Evolutionary conservation across 2,888 invertebrate species (phyloP).

Genomic region (Tiliacea citrago): DNA sequence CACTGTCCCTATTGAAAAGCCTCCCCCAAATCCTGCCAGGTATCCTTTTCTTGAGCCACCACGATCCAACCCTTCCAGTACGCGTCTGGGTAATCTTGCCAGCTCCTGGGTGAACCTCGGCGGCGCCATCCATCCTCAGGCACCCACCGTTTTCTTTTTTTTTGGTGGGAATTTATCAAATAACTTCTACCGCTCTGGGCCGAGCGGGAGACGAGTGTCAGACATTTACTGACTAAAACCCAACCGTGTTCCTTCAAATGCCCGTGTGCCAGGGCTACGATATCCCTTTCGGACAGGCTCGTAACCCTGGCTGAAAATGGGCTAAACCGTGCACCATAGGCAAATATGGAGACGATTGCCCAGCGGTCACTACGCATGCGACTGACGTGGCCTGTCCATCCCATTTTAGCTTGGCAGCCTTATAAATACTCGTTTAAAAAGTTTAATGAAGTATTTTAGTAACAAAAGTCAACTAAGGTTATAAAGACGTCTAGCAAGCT

Average conservation of each 20-base stretch:
- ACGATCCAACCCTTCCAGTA: neutral
- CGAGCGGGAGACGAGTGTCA: too few relatives aligned
- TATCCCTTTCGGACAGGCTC: too few relatives aligned
- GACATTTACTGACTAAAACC: too few relatives aligned
- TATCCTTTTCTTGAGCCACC: neutral
- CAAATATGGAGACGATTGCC: neutral
- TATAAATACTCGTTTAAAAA: slow-evolving; percentile 2
- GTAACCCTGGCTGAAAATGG: too few relatives aligned
- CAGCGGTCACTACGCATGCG: neutral
- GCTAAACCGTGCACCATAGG: too few relatives aligned
- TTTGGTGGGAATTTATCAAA: too few relatives aligned
- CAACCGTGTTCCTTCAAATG: too few relatives aligned
- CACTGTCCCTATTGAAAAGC: too few relatives aligned
- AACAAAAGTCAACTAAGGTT: slow-evolving; percentile 8
- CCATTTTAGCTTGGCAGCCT: neutral
- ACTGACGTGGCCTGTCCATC: neutral
- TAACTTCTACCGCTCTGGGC: too few relatives aligned
- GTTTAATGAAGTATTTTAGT: slow-evolving; percentile 6
- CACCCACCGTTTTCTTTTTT: too few relatives aligned
- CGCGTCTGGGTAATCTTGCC: neutral
- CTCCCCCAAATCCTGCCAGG: too few relatives aligned
- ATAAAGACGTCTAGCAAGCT: slow-evolving; percentile 20
- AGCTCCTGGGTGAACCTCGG: neutral
- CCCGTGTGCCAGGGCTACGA: too few relatives aligned
- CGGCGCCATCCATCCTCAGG: neutral